These are phyloP conservation scores for Aphelinus atriplicis DNA, from an alignment of 1,140 invertebrate genomes.

Conservation along the genomic window DNA sequence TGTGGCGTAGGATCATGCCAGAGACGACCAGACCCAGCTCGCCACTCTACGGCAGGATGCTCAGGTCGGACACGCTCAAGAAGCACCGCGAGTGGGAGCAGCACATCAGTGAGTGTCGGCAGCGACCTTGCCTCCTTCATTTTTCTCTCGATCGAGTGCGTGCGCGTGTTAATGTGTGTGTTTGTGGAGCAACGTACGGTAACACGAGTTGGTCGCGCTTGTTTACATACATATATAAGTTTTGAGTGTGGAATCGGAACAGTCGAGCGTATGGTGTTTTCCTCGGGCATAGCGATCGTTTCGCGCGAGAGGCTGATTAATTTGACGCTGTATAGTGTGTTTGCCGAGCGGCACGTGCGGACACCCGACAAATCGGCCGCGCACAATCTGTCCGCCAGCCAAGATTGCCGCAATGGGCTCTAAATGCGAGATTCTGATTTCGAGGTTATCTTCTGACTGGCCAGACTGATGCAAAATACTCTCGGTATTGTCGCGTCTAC, in stretches of 20 bases:
- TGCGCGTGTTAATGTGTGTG: background rate
- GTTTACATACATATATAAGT: background rate
- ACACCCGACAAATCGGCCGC: no score
- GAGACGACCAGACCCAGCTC: background rate
- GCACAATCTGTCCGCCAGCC: no score
- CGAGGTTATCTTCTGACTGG: no score
- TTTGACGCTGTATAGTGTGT: no score
- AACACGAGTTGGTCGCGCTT: background rate
- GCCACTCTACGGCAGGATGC: constrained; percentile 19
- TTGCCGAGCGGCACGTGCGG: no score
- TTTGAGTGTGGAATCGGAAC: background rate
- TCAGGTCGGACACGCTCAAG: constrained; percentile 26
- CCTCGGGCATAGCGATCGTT: no score
- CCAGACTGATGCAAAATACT: no score
- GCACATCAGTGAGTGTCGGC: constrained; percentile 32
- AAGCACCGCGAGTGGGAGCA: constrained; percentile 24
- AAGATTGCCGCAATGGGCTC: no score
- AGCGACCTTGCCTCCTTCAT: no score
- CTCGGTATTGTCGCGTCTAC: no score
- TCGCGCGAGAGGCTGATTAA: background rate
- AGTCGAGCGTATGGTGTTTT: no score
- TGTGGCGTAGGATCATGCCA: background rate
- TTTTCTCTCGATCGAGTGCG: constrained; percentile 27
- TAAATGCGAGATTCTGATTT: no score
- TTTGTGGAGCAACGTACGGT: background rate